These are phyloP conservation scores for Torymus tubicola DNA, from an alignment of 2,888 invertebrate species.

Conservation along the genomic window DNA sequence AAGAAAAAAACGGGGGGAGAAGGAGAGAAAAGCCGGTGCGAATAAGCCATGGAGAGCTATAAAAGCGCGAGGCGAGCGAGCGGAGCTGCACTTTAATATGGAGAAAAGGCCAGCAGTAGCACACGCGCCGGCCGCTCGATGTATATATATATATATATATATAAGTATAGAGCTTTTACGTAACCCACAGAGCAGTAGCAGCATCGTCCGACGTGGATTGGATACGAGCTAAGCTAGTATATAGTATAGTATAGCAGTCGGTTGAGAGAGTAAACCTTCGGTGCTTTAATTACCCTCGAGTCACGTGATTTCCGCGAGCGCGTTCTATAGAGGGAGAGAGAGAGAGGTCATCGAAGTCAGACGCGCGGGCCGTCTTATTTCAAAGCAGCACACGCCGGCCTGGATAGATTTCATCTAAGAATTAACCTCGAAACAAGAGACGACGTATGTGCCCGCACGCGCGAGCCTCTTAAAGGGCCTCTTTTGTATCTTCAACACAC, in stretches of 20 bases:
- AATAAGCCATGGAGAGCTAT: conserved; percentile 11
- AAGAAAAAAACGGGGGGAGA: not conserved
- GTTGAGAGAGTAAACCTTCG: conserved; percentile 24
- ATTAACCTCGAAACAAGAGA: conserved; percentile 45
- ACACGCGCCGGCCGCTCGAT: not conserved
- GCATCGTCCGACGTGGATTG: not conserved
- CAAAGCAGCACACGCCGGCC: not conserved
- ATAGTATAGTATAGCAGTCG: conserved; percentile 14
- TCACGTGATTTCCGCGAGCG: conserved; percentile 37
- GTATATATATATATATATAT: not conserved
- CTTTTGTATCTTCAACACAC: not conserved
- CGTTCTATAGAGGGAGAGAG: not conserved
- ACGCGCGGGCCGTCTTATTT: conserved; percentile 25
- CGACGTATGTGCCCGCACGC: conserved; percentile 36
- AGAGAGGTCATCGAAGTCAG: conserved; percentile 32
- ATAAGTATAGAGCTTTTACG: conserved; percentile 16
- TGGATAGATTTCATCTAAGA: conserved; percentile 39
- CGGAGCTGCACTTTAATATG: not conserved
- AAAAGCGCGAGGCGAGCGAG: not conserved
- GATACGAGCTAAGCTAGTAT: not conserved
- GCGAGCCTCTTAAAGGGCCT: conserved; percentile 40
- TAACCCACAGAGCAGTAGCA: not conserved
- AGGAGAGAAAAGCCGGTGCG: not conserved
- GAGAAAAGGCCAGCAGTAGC: not conserved
- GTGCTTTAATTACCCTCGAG: conserved; percentile 44